Evolutionary conservation across 2,888 invertebrate genomes (phyloP).

Genomic region (Invenusta paracnida): DNA sequence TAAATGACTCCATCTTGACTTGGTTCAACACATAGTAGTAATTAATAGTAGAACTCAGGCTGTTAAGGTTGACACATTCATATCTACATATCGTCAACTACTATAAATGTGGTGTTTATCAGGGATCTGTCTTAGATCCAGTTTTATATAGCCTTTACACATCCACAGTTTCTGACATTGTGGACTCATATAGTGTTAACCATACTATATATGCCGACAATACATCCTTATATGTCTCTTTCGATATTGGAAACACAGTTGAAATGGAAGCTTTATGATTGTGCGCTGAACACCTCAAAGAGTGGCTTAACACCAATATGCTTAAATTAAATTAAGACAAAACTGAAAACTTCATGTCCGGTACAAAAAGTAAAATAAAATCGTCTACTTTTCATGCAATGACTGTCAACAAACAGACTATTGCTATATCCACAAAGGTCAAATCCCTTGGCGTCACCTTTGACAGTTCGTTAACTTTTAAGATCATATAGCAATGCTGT

Average conservation of each 20-base stretch:
- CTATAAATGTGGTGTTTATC: not conserved
- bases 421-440: not conserved
- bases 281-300: slow-evolving; percentile 12
- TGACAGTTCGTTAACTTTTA: slow-evolving; percentile 18
- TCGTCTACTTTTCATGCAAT: not conserved
- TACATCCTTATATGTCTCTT: slow-evolving; percentile 17
- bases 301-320: not conserved
- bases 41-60: not conserved
- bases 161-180: not conserved
- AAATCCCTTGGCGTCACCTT: slow-evolving; percentile 3
- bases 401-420: not conserved
- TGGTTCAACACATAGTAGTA: not conserved
- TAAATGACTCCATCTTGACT: not conserved
- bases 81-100: not conserved
- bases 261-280: slow-evolving; percentile 1
- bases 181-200: not conserved
- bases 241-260: not conserved
- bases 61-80: not conserved
- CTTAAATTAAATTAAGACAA: not conserved
- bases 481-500: not conserved
- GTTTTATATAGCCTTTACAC: not conserved
- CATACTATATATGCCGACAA: slow-evolving; percentile 6
- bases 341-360: not conserved
- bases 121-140: not conserved
- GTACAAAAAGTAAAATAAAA: not conserved